These are phyloP conservation scores for Phenganax stokvisi DNA, from an alignment of 92 coral and sea anemone species.

Conservation along the genomic window DNA sequence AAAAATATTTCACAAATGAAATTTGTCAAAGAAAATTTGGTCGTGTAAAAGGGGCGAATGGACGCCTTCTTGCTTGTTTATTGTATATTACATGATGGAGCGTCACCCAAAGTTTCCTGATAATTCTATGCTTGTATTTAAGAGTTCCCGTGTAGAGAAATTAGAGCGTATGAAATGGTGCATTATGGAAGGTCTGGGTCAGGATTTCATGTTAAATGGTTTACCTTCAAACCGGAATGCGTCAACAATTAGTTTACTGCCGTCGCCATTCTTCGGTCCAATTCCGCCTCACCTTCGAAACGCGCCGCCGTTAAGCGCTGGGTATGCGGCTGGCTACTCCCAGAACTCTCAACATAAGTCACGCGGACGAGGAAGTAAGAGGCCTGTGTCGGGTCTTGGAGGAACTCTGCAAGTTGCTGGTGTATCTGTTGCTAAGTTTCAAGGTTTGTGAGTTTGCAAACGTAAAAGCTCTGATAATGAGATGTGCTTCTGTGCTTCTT, in stretches of 20 bases:
- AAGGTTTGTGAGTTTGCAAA: slow-evolving; percentile 1
- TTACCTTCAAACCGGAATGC: slow-evolving; percentile 45
- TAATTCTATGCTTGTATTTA: background rate
- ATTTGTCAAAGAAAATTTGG: too few relatives aligned
- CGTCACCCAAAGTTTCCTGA: background rate
- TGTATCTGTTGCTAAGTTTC: slow-evolving; percentile 87
- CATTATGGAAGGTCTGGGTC: slow-evolving; percentile 77
- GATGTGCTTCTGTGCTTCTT: background rate
- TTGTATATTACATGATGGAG: background rate
- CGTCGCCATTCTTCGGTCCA: slow-evolving; percentile 74
- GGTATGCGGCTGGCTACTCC: slow-evolving; percentile 75
- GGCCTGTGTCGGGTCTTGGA: slow-evolving; percentile 95
- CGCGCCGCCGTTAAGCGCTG: slow-evolving; percentile 53
- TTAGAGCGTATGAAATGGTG: slow-evolving; percentile 95
- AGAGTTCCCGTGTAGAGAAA: slow-evolving; percentile 67
- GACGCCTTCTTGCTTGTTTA: too few relatives aligned
- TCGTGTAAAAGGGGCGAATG: too few relatives aligned
- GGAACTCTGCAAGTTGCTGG: slow-evolving; percentile 97
- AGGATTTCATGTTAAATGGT: slow-evolving; percentile 53
- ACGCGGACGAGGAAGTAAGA: slow-evolving; percentile 78
- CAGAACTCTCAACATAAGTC: slow-evolving; percentile 70
- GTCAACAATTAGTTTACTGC: slow-evolving; percentile 76
- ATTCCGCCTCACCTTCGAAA: slow-evolving; percentile 68
- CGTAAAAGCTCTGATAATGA: too few relatives aligned
- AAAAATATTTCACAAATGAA: too few relatives aligned